phyloP scores from a whole-genome alignment of 2,113 vertebrate species.

The Glaucidium brasilianum region DNA sequence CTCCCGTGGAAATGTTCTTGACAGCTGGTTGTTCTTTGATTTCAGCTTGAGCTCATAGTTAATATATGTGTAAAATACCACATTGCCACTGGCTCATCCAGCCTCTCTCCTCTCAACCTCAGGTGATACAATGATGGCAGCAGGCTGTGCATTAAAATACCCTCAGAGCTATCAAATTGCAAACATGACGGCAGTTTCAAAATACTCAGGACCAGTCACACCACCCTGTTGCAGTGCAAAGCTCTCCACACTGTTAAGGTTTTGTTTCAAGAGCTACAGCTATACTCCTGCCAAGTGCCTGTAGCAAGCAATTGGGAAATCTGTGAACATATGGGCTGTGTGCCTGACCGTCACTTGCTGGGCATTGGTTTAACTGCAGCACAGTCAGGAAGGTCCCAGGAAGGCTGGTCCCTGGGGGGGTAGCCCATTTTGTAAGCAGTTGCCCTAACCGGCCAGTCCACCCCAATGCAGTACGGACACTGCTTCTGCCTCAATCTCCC shows the following conservation, averaged over 20 bases:
- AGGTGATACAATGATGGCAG: not conserved
- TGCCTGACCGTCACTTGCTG: accelerated
- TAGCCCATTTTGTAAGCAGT: not conserved
- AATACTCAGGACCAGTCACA: not conserved
- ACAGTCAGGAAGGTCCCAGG: not conserved
- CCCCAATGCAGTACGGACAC: not conserved
- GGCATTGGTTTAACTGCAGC: not conserved
- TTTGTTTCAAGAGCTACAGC: not conserved
- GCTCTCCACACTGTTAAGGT: not conserved
- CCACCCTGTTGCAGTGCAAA: accelerated
- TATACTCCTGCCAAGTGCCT: not conserved
- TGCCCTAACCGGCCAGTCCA: not conserved
- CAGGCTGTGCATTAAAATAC: not conserved
- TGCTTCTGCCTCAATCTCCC: not conserved
- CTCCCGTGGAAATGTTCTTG: not conserved
- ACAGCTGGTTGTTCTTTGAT: not conserved
- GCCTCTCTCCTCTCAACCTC: not conserved
- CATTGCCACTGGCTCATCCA: accelerated
- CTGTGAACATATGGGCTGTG: not conserved
- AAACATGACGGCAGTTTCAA: not conserved
- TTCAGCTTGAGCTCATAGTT: not conserved
- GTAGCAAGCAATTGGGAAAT: not conserved
- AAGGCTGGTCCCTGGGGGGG: not conserved
- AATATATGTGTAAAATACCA: not conserved
- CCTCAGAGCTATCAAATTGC: not conserved